A percentile compares a stretch with the other conserved stretches of the same genome.
Evolutionary conservation across 2,888 invertebrate species (phyloP).

Genomic region (Galerucella calmariensis): DNA sequence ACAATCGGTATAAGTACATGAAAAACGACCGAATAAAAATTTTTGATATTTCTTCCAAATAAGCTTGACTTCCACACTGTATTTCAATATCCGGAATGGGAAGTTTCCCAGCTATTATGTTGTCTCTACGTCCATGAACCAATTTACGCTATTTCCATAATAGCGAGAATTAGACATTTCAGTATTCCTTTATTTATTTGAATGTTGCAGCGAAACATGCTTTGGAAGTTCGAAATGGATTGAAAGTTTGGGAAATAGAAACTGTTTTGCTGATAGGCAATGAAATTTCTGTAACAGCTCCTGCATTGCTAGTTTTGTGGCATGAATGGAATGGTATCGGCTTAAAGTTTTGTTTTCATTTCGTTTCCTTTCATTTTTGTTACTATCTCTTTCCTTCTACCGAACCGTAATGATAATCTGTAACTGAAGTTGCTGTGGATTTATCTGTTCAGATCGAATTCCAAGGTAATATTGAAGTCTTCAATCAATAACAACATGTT

Average conservation of each 20-base stretch:
- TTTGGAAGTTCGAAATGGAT: slow-evolving; percentile 30
- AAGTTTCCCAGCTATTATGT: background rate
- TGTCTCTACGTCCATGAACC: slow-evolving; percentile 7
- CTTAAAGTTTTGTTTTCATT: slow-evolving; percentile 30
- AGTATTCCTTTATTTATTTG: slow-evolving; percentile 26
- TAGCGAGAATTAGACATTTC: slow-evolving; percentile 28
- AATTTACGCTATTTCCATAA: slow-evolving; percentile 27
- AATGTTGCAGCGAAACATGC: slow-evolving; percentile 23
- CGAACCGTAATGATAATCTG: slow-evolving; percentile 18
- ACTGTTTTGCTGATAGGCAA: slow-evolving; percentile 33
- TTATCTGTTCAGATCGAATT: slow-evolving; percentile 17
- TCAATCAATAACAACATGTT: background rate
- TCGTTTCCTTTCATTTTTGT: slow-evolving; percentile 11
- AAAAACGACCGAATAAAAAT: too few species aligned
- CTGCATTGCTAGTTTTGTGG: slow-evolving; percentile 33
- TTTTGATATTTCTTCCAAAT: background rate
- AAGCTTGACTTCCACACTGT: background rate
- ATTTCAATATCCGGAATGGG: background rate
- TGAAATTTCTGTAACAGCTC: slow-evolving; percentile 33
- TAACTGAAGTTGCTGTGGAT: slow-evolving; percentile 14
- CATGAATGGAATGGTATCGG: slow-evolving; percentile 31
- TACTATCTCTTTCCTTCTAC: background rate
- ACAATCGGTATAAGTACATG: too few species aligned
- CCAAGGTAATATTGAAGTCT: background rate
- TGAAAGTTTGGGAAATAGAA: slow-evolving; percentile 32